These are phyloP conservation scores for Chinchilla lanigera DNA, from an alignment of 2,113 vertebrate species.

Conservation along the genomic window DNA sequence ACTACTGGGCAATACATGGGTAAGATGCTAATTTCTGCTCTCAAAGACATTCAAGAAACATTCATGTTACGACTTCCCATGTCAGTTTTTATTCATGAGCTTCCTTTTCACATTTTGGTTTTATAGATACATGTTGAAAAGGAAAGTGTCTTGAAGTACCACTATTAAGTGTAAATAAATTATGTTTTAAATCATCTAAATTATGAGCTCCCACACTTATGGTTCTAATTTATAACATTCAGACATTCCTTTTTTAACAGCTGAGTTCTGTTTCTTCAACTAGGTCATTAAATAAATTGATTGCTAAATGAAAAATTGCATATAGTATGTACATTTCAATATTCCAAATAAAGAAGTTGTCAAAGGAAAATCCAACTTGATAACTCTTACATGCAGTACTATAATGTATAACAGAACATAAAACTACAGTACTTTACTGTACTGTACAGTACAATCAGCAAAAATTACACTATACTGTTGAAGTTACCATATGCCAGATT, in stretches of 20 bases:
- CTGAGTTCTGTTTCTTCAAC: neutral
- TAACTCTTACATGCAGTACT: neutral
- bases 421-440: neutral
- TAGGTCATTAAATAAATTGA: neutral
- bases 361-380: neutral
- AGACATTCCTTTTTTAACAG: neutral
- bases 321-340: neutral
- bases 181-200: neutral
- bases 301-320: neutral
- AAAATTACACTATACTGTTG: neutral
- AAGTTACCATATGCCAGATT: neutral
- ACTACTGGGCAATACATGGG: neutral
- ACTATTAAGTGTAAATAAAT: neutral
- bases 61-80: neutral
- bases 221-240: neutral
- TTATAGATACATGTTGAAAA: neutral
- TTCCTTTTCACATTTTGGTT: constrained; percentile 12
- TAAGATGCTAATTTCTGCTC: neutral
- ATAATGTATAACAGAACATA: neutral
- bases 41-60: neutral
- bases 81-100: neutral
- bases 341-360: neutral
- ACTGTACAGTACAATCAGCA: neutral
- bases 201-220: neutral
- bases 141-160: neutral